Evolutionary conservation across 1,140 invertebrate genomes (phyloP).

Genomic region (Lutraria rhynchaena): DNA sequence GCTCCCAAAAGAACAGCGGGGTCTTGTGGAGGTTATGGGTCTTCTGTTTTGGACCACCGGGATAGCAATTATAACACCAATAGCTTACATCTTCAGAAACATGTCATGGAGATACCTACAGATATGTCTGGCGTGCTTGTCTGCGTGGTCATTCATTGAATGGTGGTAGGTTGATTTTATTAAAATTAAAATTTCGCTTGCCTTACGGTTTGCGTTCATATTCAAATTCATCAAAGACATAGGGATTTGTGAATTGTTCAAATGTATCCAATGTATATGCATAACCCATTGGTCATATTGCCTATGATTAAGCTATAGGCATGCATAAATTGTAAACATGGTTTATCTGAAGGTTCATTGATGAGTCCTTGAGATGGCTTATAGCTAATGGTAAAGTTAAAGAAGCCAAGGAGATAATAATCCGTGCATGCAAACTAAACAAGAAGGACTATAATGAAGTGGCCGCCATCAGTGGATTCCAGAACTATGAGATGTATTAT

Average conservation of each 20-base stretch:
- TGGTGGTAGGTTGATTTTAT: constrained; percentile 55
- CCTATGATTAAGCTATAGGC: no score
- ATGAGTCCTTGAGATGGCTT: constrained; percentile 81
- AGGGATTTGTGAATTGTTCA: no score
- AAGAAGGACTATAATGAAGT: constrained; percentile 56
- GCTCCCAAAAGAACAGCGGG: constrained; percentile 54
- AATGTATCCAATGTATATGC: no score
- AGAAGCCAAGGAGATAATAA: constrained; percentile 75
- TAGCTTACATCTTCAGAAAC: constrained; percentile 60
- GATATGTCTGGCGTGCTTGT: constrained; percentile 50
- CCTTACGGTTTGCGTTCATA: no score
- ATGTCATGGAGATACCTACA: constrained; percentile 61
- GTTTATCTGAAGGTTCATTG: constrained; percentile 73
- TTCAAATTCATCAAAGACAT: no score
- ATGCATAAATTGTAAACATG: no score
- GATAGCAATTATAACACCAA: constrained; percentile 51
- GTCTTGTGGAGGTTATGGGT: constrained; percentile 47
- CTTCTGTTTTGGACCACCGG: constrained; percentile 61
- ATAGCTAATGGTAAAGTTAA: constrained; percentile 76
- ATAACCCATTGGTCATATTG: no score
- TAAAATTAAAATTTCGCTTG: no score
- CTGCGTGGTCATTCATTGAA: constrained; percentile 41
- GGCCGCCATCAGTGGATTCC: constrained; percentile 14
- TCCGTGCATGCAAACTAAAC: constrained; percentile 75
- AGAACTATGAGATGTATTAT: constrained; percentile 11